These are phyloP conservation scores for Buteo buteo DNA, from an alignment of 2,113 vertebrate species.

Conservation along the genomic window DNA sequence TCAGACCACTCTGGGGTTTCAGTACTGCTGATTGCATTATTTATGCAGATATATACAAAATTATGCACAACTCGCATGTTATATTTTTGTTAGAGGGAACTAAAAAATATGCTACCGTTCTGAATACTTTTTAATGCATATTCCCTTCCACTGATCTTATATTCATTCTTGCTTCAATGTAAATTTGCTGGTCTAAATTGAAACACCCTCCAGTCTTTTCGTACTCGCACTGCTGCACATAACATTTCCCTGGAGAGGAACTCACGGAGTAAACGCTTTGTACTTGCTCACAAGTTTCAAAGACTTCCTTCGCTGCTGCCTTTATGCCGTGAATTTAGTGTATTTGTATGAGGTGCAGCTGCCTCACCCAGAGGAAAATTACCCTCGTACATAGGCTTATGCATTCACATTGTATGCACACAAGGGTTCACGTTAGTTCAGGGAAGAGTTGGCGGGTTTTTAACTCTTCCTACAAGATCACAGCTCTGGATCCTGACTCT, in stretches of 20 bases:
- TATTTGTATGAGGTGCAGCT: neutral
- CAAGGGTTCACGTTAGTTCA: rapidly evolving
- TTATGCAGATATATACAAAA: neutral
- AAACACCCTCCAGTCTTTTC: neutral
- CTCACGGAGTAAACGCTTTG: neutral
- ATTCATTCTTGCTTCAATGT: neutral
- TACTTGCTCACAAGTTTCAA: neutral
- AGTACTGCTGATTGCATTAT: neutral
- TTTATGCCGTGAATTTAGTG: neutral
- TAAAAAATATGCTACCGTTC: rapidly evolving
- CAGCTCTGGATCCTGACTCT: neutral
- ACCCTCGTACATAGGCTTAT: rapidly evolving
- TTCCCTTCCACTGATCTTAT: neutral
- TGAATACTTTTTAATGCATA: neutral
- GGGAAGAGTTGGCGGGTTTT: neutral
- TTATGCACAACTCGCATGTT: neutral
- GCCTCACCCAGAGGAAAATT: neutral
- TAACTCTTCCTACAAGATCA: neutral
- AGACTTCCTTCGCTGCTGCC: neutral
- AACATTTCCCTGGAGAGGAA: neutral
- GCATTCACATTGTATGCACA: rapidly evolving
- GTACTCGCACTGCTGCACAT: rapidly evolving
- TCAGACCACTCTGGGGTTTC: neutral
- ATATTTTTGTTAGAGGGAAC: neutral
- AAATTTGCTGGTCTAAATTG: neutral